Percentiles rank a stretch among this genome's conserved stretches.
These are phyloP conservation scores for Pipra filicauda DNA, from an alignment of 2,113 vertebrate species.

Conservation along the genomic window DNA sequence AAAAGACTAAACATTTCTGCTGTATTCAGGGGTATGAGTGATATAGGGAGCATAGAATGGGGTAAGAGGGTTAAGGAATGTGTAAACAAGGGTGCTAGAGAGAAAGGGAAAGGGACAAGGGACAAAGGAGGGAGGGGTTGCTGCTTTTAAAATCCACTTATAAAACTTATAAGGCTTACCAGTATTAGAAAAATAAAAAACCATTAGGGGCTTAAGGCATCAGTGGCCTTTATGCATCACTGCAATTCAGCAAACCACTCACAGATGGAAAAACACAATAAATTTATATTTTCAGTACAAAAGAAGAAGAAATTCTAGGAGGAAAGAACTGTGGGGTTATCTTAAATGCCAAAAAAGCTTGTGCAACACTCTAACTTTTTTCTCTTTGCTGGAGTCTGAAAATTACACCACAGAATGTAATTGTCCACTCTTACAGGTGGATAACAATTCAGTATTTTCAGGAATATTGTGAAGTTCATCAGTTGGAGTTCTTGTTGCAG, in stretches of 20 bases:
- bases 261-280: background rate
- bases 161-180: too few species aligned
- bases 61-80: too few species aligned
- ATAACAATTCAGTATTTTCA: background rate
- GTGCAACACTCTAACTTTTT: background rate
- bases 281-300: background rate
- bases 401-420: background rate
- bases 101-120: too few species aligned
- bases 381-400: background rate
- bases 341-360: background rate
- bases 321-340: background rate
- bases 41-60: too few species aligned
- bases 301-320: background rate
- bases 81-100: too few species aligned
- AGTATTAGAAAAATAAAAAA: too few species aligned
- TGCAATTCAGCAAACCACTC: background rate
- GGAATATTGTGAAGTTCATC: background rate
- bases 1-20: too few species aligned
- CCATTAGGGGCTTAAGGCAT: too few species aligned
- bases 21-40: too few species aligned
- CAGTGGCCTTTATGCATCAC: background rate
- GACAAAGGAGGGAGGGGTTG: too few species aligned
- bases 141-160: too few species aligned
- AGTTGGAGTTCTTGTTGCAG: too few species aligned
- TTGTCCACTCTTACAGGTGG: background rate